Evolutionary conservation across 2,888 invertebrate genomes (phyloP), one percentile per base, ranked within the genome.

Genomic region (Tupiocoris notatus): DNA sequence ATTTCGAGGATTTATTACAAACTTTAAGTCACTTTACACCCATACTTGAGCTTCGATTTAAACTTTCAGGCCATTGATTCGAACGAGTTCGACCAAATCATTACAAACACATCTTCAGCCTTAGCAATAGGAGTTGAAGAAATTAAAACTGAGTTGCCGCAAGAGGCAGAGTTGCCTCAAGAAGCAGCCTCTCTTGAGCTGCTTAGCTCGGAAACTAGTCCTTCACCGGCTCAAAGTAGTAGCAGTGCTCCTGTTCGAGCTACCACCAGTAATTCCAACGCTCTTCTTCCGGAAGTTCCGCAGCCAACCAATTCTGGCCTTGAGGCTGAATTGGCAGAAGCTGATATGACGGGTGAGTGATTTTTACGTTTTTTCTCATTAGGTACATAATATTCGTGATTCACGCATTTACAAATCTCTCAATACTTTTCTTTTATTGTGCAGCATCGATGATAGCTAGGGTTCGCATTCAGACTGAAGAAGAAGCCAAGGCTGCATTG

Each of bases 401-500:
- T 39, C 39, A 12, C 39, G 3, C 39, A 39, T 39, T 39, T 39
- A 7, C 6, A 39, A 39, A 39, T 39, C 6, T n/a, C n/a, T n/a
- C n/a, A n/a, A n/a, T n/a, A n/a, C 7, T 17, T 59, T 16, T 67
- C 12, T 74, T 77, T 25, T 54, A 61, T 77, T 66, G 76, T 84
- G 82, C 86, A 80, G 88, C 90, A 64, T 90, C 90, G 54, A 89
- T 90, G 87, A 89, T 88, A 78, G 88, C 88, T 12, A 90, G 88
- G 83, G 86, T 86, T 25, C 86, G 90, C 80, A 94, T 95, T 80
- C 93, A 92, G 9, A 95, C 95, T 1, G 95, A 95, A 85, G 95
- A 94, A 84, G 91, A 96, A 84, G 96, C 96, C 7, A 96, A 96
- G 85, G 95, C 95, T 18, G 96, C 95, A 75, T 86, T 97, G 76